phyloP scores from a whole-genome alignment of 30 jellyfish, hydroid and myxozoan genomes.

The Phacellophora camtschatica region DNA sequence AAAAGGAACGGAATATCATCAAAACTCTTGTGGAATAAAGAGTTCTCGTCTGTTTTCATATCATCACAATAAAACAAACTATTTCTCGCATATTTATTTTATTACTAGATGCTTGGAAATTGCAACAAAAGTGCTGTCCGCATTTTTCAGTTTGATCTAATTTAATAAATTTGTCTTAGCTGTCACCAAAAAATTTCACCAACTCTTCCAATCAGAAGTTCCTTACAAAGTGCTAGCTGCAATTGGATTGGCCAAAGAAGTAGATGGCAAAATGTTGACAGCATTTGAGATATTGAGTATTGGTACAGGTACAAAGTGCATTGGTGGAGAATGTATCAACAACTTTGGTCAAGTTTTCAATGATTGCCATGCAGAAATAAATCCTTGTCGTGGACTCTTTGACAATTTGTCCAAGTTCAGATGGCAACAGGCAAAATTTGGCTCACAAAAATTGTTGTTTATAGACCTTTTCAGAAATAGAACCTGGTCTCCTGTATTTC shows the following conservation, averaged over 20 bases:
- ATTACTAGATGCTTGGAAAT: too few relatives aligned
- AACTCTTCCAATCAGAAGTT: constrained; percentile 62
- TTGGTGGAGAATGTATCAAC: constrained; percentile 67
- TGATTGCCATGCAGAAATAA: constrained; percentile 92
- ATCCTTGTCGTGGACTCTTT: constrained; percentile 87
- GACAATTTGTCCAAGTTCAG: constrained; percentile 47
- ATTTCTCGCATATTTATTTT: too few relatives aligned
- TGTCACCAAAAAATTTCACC: constrained; percentile 30
- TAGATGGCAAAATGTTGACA: constrained; percentile 22
- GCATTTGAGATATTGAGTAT: constrained; percentile 66
- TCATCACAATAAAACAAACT: too few relatives aligned
- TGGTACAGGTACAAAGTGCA: constrained; percentile 92
- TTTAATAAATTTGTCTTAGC: constrained; percentile 44
- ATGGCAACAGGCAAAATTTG: too few relatives aligned
- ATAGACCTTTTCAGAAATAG: too few relatives aligned
- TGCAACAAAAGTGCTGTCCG: too few relatives aligned
- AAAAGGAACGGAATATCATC: too few relatives aligned
- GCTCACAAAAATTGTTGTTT: too few relatives aligned
- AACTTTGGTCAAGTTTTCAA: constrained; percentile 66
- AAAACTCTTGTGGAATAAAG: too few relatives aligned
- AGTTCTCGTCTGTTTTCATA: too few relatives aligned
- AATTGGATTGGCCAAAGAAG: constrained; percentile 56
- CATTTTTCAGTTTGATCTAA: too few relatives aligned
- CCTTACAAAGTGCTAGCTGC: constrained; percentile 83
- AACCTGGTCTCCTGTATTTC: too few relatives aligned